Evolutionary conservation across 2,888 invertebrate genomes (phyloP).

Genomic region (Agrochola lota): DNA sequence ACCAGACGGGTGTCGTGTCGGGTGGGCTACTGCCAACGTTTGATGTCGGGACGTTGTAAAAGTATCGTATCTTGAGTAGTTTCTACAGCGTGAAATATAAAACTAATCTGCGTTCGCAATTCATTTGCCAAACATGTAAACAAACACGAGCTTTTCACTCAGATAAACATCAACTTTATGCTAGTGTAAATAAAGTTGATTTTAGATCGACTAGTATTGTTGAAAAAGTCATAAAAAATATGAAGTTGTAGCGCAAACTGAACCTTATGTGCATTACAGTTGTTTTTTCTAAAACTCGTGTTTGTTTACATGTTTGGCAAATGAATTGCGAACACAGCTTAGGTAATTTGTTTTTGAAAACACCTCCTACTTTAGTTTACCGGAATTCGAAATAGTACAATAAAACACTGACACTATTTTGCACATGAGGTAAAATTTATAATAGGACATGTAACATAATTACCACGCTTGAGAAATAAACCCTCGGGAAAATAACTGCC

Average conservation of each 20-base stretch:
- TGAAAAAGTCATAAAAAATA: too few relatives aligned
- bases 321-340: too few relatives aligned
- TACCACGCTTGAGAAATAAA: neutral
- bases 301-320: too few relatives aligned
- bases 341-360: neutral
- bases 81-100: neutral
- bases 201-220: too few relatives aligned
- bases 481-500: neutral
- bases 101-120: neutral
- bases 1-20: neutral
- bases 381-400: neutral
- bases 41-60: neutral
- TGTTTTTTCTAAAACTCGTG: too few relatives aligned
- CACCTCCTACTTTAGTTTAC: neutral
- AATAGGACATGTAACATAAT: neutral
- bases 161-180: too few relatives aligned
- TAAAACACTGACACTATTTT: neutral
- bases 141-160: too few relatives aligned
- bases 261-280: too few relatives aligned
- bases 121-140: too few relatives aligned
- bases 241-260: too few relatives aligned
- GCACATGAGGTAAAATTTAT: neutral
- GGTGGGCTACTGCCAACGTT: neutral
- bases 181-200: too few relatives aligned
- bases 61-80: neutral